Conservation (phyloP, 2,113 vertebrate species). For the Scopus umbretta region DNA sequence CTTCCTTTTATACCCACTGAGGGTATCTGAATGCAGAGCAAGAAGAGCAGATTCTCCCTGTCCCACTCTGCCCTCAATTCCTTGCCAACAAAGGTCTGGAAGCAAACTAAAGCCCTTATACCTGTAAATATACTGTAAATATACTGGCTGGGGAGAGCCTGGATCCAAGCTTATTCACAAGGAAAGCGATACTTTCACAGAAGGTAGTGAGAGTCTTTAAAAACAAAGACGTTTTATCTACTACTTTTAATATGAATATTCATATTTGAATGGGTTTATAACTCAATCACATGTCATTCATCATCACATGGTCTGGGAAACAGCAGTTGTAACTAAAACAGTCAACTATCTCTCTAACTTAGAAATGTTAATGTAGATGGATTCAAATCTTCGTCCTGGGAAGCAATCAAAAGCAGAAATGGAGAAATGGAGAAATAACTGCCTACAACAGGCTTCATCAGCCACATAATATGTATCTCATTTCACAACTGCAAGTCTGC, state of each 20-base stretch:
- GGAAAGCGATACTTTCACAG: background rate
- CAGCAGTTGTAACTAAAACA: background rate
- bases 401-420: background rate
- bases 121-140: background rate
- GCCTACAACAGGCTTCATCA: background rate
- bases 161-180: background rate
- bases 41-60: background rate
- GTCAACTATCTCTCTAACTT: background rate
- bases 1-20: background rate
- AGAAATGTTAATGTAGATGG: background rate
- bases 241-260: background rate
- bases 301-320: background rate
- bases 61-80: background rate
- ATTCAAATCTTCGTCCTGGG: background rate
- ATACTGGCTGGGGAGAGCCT: background rate
- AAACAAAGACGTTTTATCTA: background rate
- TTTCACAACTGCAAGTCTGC: background rate
- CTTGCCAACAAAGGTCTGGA: background rate
- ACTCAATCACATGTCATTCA: background rate
- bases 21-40: background rate
- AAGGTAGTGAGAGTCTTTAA: background rate
- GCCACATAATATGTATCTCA: background rate
- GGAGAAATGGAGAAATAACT: background rate
- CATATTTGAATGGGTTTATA: background rate
- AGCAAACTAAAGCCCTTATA: background rate